Evolutionary conservation across 2,113 vertebrate genomes (phyloP).

Genomic region (Calidris pugnax): DNA sequence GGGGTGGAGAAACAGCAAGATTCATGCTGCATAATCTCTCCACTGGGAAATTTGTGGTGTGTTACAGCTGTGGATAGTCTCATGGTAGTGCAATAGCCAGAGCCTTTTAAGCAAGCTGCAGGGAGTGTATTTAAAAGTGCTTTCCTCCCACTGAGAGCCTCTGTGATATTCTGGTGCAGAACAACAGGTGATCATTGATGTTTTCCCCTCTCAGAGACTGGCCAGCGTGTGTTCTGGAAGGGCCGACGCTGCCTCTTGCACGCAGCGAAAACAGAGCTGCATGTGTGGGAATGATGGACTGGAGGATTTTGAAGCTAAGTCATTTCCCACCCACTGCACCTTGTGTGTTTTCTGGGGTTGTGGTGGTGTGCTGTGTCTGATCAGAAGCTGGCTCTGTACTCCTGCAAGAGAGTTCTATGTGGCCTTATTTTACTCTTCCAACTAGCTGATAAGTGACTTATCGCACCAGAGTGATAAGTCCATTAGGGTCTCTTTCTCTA

Average conservation of each 20-base stretch:
- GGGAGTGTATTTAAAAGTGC: constrained; percentile 23
- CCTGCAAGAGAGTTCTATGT: neutral
- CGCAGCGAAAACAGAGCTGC: neutral
- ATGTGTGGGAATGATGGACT: neutral
- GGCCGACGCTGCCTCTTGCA: neutral
- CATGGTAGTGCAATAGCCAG: neutral
- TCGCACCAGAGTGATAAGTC: neutral
- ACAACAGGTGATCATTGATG: neutral
- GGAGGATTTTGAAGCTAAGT: neutral
- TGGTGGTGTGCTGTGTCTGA: neutral
- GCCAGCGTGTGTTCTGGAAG: neutral
- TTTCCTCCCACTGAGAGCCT: neutral
- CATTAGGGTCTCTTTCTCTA: neutral
- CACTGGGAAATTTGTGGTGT: neutral
- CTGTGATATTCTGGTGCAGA: constrained; percentile 12
- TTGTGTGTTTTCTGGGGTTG: neutral
- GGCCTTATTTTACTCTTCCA: neutral
- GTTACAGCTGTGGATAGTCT: neutral
- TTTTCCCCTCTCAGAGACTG: neutral
- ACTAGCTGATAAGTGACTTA: neutral
- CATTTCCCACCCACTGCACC: neutral
- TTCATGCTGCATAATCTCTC: neutral
- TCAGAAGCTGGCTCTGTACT: neutral
- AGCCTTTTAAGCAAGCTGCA: constrained; percentile 5
- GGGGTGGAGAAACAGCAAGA: neutral